Percentiles rank a stretch among this genome's conserved stretches.
Evolutionary conservation across 2,888 invertebrate genomes (phyloP).

Genomic region (Conistra vaccinii): DNA sequence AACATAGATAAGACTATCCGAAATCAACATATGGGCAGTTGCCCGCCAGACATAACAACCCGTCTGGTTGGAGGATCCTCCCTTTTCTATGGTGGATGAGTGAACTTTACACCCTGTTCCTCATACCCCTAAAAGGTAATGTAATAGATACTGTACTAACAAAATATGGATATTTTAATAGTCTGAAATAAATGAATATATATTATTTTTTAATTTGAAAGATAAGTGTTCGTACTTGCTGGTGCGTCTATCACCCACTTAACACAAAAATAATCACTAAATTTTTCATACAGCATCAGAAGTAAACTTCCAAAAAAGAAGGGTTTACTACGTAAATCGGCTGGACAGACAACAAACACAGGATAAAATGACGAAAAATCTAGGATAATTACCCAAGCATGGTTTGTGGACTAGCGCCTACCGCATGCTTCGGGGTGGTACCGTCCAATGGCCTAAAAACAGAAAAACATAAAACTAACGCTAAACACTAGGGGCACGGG

Average conservation of each 20-base stretch:
- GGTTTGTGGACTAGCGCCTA: conserved; percentile 91
- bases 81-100: too few species aligned
- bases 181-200: too few species aligned
- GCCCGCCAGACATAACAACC: too few species aligned
- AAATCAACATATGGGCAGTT: too few species aligned
- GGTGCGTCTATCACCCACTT: background rate
- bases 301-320: background rate
- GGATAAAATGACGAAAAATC: conserved; percentile 57
- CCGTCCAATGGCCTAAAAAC: conserved; percentile 93
- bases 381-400: conserved; percentile 92
- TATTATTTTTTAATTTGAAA: too few species aligned
- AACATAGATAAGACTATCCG: too few species aligned
- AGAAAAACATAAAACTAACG: conserved; percentile 89
- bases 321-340: background rate
- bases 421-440: conserved; percentile 90
- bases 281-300: background rate
- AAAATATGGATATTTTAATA: too few species aligned
- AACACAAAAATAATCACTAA: background rate
- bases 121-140: too few species aligned
- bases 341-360: conserved; percentile 25
- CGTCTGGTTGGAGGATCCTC: too few species aligned
- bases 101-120: too few species aligned
- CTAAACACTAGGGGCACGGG: conserved; percentile 80
- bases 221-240: background rate
- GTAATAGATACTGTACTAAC: too few species aligned